Conservation (phyloP, 64 coral and sea anemone genomes). For the Montipora capricornis region DNA sequence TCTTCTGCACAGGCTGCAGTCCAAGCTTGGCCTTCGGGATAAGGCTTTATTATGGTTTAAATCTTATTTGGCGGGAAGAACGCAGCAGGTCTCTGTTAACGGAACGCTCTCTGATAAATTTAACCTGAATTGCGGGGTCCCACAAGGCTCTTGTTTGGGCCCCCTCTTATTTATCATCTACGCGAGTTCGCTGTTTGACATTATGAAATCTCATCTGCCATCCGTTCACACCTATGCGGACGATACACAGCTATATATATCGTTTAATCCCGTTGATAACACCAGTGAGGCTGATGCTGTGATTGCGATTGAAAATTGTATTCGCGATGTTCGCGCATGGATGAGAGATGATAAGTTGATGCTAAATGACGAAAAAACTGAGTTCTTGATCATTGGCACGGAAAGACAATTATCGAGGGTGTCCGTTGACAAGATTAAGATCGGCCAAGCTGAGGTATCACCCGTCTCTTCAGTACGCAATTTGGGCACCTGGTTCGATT, state of each 20-base stretch:
- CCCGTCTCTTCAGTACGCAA: constrained; percentile 16
- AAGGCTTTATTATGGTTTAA: no score
- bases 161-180: constrained; percentile 53
- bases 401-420: constrained; percentile 14
- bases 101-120: constrained; percentile 4
- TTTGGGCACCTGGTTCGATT: constrained; percentile 22
- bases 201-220: constrained; percentile 58
- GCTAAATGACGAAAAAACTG: constrained; percentile 1
- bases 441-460: constrained; percentile 3
- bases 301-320: constrained; percentile 35
- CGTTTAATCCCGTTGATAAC: constrained; percentile 33
- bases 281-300: constrained; percentile 34
- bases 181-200: constrained; percentile 46
- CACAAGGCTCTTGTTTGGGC: constrained; percentile 39
- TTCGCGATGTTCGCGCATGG: constrained; percentile 17
- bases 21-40: no score
- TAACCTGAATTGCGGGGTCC: constrained; percentile 30
- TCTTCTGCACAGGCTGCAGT: no score
- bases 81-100: neutral
- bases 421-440: constrained; percentile 16
- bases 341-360: constrained; percentile 9
- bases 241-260: constrained; percentile 56
- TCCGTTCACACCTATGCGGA: constrained; percentile 50
- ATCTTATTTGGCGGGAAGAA: neutral
- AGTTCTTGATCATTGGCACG: constrained; percentile 20